A percentile compares a stretch with the other conserved stretches of the same genome.
Evolutionary conservation across 1,140 invertebrate species (phyloP).

Genomic region (Brachionus manjavacas): DNA sequence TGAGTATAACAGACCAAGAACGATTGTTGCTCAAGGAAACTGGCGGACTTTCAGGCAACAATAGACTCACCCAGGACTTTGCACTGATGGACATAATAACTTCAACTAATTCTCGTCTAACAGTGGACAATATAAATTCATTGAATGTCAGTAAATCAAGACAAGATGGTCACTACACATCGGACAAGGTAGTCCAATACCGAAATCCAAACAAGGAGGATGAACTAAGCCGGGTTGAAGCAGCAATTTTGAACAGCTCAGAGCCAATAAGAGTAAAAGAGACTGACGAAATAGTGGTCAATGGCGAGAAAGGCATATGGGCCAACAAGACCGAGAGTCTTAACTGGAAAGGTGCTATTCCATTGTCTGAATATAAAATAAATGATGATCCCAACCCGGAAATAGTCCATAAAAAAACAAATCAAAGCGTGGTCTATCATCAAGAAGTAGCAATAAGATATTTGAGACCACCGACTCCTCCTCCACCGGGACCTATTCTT

Average conservation of each 20-base stretch:
- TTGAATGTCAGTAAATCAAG: neutral
- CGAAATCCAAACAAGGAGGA: neutral
- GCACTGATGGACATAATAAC: neutral
- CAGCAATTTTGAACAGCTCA: conserved; percentile 1
- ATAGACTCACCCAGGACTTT: neutral
- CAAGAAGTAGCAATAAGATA: conserved; percentile 41
- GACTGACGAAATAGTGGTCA: conserved; percentile 7
- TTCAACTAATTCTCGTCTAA: conserved; percentile 12
- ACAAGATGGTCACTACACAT: neutral
- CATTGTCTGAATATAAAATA: conserved; percentile 30
- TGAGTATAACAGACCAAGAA: conserved; percentile 14
- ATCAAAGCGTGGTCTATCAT: neutral
- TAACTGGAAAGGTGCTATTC: conserved; percentile 17
- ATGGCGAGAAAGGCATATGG: conserved; percentile 11
- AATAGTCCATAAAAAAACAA: conserved; percentile 14
- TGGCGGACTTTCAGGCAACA: neutral
- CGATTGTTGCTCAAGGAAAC: neutral
- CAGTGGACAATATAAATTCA: neutral
- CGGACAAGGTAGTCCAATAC: neutral
- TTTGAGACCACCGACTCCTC: conserved; percentile 40
- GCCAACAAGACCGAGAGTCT: conserved; percentile 17
- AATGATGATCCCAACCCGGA: conserved; percentile 38
- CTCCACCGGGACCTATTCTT: conserved; percentile 32
- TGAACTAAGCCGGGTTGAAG: neutral
- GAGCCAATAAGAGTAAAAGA: conserved; percentile 10